Percentiles rank a stretch among this genome's conserved stretches.
Evolutionary conservation across 2,797 vertebrate genomes (phyloP).

Genomic region (Gymnothorax reevesii): DNA sequence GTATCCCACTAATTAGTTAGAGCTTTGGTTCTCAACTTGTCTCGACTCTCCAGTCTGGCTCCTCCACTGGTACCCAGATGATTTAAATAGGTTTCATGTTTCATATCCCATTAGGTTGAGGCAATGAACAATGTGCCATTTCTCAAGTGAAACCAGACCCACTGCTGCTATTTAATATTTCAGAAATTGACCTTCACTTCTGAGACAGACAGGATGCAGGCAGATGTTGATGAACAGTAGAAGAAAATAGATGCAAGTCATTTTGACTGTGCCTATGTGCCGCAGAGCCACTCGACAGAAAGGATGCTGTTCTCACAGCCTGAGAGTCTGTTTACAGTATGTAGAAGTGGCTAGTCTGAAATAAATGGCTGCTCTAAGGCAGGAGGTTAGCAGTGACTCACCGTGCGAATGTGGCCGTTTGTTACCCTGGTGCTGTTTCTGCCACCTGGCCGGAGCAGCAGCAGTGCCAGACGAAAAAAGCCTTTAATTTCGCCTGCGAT

Average conservation of each 20-base stretch:
- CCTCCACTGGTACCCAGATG: slow-evolving; percentile 37
- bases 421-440: not conserved
- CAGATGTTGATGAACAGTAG: slow-evolving; percentile 27
- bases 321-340: not conserved
- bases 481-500: slow-evolving; percentile 22
- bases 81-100: slow-evolving; percentile 54
- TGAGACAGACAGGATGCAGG: slow-evolving; percentile 38
- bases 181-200: slow-evolving; percentile 47
- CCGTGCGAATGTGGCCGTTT: not conserved
- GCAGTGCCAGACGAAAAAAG: not conserved
- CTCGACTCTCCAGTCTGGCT: slow-evolving; percentile 17
- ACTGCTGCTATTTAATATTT: slow-evolving; percentile 66
- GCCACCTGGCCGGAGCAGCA: not conserved
- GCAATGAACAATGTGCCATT: slow-evolving; percentile 59
- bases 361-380: not conserved
- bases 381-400: not conserved
- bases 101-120: slow-evolving; percentile 55
- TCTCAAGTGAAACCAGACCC: slow-evolving; percentile 66
- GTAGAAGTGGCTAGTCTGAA: not conserved
- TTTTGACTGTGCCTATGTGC: not conserved
- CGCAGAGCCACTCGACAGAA: not conserved
- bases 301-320: not conserved
- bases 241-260: not conserved
- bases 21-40: not conserved
- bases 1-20: not conserved